Conservation (phyloP, 2,113 vertebrate genomes). For the Siphamia tubifer region DNA sequence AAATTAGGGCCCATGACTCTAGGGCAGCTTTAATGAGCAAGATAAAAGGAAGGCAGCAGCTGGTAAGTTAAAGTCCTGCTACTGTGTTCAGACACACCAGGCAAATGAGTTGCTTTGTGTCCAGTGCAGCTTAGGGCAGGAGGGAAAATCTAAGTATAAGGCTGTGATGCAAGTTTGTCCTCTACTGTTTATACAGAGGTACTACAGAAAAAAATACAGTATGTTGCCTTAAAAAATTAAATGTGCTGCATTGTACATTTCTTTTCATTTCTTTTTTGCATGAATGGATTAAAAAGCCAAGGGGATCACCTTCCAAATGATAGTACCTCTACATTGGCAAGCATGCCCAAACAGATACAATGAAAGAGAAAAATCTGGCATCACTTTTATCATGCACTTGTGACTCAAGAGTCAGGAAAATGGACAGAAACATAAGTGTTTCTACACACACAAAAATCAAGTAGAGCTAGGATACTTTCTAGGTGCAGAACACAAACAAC, state of each 20-base stretch:
- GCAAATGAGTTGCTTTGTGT: slow-evolving; percentile 46
- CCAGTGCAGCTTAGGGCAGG: slow-evolving; percentile 26
- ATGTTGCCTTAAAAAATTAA: background rate
- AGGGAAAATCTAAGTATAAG: background rate
- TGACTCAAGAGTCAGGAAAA: too few relatives aligned
- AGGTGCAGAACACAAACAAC: too few relatives aligned
- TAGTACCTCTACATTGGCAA: too few relatives aligned
- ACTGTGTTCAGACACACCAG: slow-evolving; percentile 5
- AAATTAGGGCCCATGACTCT: slow-evolving; percentile 30
- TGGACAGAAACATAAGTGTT: too few relatives aligned
- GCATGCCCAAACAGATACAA: too few relatives aligned
- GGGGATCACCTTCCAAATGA: too few relatives aligned
- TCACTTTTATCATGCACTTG: too few relatives aligned
- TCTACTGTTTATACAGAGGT: slow-evolving; percentile 66
- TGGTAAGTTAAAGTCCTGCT: slow-evolving; percentile 34
- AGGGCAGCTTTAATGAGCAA: slow-evolving; percentile 56
- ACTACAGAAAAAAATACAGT: slow-evolving; percentile 34
- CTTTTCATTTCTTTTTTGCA: too few relatives aligned
- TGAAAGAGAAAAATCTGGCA: too few relatives aligned
- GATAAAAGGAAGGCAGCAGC: slow-evolving; percentile 52
- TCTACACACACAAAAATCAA: too few relatives aligned
- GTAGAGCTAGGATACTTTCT: too few relatives aligned
- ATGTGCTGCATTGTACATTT: background rate
- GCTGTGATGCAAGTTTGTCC: slow-evolving; percentile 71
- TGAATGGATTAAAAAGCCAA: too few relatives aligned